Evolutionary conservation across 2,113 vertebrate species (phyloP).

Genomic region (Tichodroma muraria): DNA sequence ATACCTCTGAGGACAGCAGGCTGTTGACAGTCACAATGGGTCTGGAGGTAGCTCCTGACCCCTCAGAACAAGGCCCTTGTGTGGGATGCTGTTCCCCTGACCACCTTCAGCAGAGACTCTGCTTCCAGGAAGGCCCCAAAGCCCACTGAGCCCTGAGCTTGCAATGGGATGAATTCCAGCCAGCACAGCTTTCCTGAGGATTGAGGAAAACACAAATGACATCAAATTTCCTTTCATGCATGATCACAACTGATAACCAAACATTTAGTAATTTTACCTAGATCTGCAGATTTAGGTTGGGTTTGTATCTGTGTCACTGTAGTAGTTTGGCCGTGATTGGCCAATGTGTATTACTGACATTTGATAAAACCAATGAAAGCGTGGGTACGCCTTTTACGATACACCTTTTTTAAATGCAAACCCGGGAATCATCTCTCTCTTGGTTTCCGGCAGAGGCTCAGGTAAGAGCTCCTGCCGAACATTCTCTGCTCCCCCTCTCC

Average conservation of each 20-base stretch:
- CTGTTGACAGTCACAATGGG: accelerated
- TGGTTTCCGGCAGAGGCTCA: no score
- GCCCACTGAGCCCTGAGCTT: background rate
- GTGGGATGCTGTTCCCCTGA: background rate
- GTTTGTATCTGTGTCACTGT: background rate
- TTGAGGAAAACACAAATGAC: background rate
- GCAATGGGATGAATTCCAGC: background rate
- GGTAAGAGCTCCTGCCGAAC: no score
- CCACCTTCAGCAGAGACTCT: background rate
- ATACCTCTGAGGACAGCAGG: background rate
- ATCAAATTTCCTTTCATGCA: background rate
- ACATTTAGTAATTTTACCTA: background rate
- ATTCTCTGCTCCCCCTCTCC: no score
- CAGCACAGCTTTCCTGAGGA: background rate
- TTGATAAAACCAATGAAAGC: no score
- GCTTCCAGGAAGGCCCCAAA: background rate
- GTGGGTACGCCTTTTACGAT: no score
- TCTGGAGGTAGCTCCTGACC: background rate
- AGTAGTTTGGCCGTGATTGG: no score
- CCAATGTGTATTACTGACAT: no score
- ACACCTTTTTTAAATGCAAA: no score
- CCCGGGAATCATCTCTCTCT: no score
- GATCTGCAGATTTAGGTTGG: background rate
- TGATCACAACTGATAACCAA: background rate
- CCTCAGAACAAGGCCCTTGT: background rate